Evolutionary conservation across 2,888 invertebrate genomes (phyloP).

Genomic region (Glaucopsyche alexis): DNA sequence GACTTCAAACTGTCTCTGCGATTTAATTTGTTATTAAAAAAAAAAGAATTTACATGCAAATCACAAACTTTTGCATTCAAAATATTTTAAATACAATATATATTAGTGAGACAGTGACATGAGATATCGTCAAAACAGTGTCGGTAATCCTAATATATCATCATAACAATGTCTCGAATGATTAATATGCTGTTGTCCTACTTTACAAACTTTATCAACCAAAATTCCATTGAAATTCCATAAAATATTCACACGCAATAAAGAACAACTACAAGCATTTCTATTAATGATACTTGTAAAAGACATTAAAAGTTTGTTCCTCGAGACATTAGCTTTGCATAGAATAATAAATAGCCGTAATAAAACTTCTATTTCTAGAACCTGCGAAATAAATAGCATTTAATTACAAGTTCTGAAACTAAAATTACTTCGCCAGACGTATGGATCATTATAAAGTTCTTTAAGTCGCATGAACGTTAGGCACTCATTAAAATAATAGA

Average conservation of each 20-base stretch:
- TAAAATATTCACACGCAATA: conserved; percentile 15
- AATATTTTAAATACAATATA: no score
- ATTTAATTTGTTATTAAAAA: no score
- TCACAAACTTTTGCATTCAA: no score
- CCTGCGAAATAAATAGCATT: conserved; percentile 26
- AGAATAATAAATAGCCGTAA: conserved; percentile 20
- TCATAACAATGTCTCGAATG: neutral
- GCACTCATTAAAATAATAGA: conserved; percentile 62
- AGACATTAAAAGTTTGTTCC: conserved; percentile 21
- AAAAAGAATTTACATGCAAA: no score
- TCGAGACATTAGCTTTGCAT: conserved; percentile 24
- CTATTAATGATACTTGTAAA: conserved; percentile 20
- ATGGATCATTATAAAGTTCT: conserved; percentile 47
- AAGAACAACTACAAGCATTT: conserved; percentile 20
- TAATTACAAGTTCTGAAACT: conserved; percentile 29
- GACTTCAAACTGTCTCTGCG: neutral
- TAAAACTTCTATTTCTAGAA: conserved; percentile 27
- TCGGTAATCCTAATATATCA: neutral
- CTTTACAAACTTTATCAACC: neutral
- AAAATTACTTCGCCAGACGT: conserved; percentile 34
- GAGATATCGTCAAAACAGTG: neutral
- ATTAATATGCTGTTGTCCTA: neutral
- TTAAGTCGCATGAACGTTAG: conserved; percentile 49
- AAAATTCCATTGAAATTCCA: neutral
- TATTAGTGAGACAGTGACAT: neutral